phyloP scores from a whole-genome alignment of 2,797 vertebrate species.

The Microhierax caerulescens region DNA sequence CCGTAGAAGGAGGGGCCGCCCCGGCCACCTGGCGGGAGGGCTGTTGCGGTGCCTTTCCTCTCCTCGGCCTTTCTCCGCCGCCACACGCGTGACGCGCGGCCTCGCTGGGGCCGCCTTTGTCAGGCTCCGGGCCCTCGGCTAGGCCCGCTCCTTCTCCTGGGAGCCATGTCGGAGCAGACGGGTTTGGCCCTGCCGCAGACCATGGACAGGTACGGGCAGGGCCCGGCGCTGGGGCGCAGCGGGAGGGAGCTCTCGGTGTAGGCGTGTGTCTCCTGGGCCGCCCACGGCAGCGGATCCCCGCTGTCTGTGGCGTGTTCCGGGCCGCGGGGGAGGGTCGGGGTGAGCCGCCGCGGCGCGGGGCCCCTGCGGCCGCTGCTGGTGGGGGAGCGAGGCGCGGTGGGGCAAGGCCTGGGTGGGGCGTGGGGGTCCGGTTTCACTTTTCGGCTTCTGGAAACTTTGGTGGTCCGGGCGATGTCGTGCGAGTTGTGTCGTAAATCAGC shows the following conservation, averaged over 20 bases:
- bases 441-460: neutral
- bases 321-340: neutral
- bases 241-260: too few species aligned
- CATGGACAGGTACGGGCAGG: constrained; percentile 43
- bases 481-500: neutral
- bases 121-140: neutral
- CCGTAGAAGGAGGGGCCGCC: neutral
- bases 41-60: too few species aligned
- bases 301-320: neutral
- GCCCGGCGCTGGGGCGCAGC: neutral
- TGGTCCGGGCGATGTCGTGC: neutral
- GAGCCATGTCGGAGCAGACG: constrained; percentile 55
- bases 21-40: neutral
- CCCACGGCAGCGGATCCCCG: too few species aligned
- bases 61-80: neutral
- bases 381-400: neutral
- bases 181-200: constrained; percentile 43
- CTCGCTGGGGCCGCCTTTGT: neutral
- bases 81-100: neutral
- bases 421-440: neutral
- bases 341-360: neutral
- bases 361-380: neutral
- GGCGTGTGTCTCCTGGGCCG: neutral
- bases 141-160: neutral
- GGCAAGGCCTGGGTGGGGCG: too few species aligned